A percentile compares a stretch with the other conserved stretches of the same genome.
Conservation (phyloP, 1,140 invertebrate genomes). For the Kradibia gibbosae region DNA sequence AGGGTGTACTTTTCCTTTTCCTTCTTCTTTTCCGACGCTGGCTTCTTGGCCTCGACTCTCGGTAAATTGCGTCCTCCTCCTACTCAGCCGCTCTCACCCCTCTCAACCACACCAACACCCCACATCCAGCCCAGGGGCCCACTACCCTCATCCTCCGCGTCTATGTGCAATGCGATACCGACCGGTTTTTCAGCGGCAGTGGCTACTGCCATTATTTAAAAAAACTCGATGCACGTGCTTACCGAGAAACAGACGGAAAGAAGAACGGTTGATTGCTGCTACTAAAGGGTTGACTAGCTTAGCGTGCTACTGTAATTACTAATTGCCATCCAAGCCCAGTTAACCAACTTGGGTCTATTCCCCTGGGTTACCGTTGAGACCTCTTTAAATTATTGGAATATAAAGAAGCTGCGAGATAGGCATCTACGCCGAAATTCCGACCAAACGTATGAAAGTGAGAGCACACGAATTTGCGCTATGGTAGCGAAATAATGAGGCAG, state of each 20-base stretch:
- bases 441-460: background rate
- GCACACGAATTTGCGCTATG: background rate
- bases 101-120: background rate
- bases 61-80: background rate
- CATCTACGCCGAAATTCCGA: conserved; percentile 55
- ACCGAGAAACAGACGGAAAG: background rate
- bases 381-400: conserved; percentile 15
- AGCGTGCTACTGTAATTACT: conserved; percentile 46
- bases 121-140: background rate
- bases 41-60: background rate
- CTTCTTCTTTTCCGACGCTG: conserved; percentile 3
- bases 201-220: conserved; percentile 39
- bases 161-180: conserved; percentile 16
- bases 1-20: conserved; percentile 27
- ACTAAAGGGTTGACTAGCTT: conserved; percentile 20
- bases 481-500: too few species aligned
- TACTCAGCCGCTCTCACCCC: background rate
- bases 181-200: conserved; percentile 40
- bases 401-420: background rate
- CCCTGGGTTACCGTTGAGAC: background rate
- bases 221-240: conserved; percentile 22
- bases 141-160: too few species aligned
- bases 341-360: conserved; percentile 18
- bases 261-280: background rate
- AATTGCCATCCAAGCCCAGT: conserved; percentile 44